Percentiles rank a stretch among this genome's conserved stretches.
Evolutionary conservation across 2,797 vertebrate genomes (phyloP).

Genomic region (Champsocephalus gunnari): DNA sequence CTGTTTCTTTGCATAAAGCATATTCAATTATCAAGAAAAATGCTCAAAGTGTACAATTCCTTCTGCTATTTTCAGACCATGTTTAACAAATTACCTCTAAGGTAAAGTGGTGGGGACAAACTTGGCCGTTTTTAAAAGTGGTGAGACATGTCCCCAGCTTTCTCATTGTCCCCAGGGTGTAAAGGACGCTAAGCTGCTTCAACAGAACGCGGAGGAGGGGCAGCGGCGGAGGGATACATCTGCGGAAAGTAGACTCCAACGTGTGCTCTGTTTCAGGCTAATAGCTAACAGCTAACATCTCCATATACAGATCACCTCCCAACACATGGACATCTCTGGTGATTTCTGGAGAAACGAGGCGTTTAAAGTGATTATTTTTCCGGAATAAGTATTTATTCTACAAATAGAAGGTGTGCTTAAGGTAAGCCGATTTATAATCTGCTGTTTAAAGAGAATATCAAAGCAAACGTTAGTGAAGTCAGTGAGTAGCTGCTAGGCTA

Average conservation of each 20-base stretch:
- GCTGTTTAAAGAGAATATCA: slow-evolving; percentile 2
- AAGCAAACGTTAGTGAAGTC: slow-evolving; percentile 41
- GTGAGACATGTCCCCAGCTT: too few relatives aligned
- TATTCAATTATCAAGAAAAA: too few relatives aligned
- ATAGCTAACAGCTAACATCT: slow-evolving; percentile 27
- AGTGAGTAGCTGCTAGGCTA: slow-evolving; percentile 58
- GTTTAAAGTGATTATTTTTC: slow-evolving; percentile 20
- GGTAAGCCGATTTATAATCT: slow-evolving; percentile 43
- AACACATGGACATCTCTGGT: not conserved
- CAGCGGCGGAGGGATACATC: slow-evolving; percentile 47
- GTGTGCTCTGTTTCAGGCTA: not conserved
- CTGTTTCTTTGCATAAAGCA: too few relatives aligned
- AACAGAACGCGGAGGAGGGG: rapidly evolving
- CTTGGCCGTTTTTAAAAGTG: too few relatives aligned
- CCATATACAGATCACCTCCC: not conserved
- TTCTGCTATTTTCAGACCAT: too few relatives aligned
- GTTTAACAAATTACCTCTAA: too few relatives aligned
- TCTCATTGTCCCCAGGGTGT: too few relatives aligned
- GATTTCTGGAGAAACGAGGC: not conserved
- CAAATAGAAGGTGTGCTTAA: slow-evolving; percentile 24
- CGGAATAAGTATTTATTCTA: slow-evolving; percentile 52
- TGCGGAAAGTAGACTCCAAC: not conserved
- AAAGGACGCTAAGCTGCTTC: too few relatives aligned
- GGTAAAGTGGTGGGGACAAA: too few relatives aligned
- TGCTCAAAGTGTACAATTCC: too few relatives aligned